Evolutionary conservation across 2,113 vertebrate genomes (phyloP).

Genomic region (Syngnathus floridae): DNA sequence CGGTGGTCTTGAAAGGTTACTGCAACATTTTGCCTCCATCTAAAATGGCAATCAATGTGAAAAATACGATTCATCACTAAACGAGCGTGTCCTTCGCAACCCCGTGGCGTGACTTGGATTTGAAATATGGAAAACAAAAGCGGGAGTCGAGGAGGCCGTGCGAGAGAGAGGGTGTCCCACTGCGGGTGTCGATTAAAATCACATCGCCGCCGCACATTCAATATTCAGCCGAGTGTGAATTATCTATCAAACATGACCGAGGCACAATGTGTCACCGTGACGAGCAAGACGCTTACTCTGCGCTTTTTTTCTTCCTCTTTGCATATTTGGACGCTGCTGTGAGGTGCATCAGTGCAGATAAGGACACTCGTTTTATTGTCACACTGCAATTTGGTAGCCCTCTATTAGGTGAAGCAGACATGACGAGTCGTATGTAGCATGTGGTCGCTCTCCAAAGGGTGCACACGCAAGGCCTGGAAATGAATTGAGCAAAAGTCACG

Average conservation of each 20-base stretch:
- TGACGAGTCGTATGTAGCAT: background rate
- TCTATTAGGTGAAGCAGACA: background rate
- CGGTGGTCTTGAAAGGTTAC: background rate
- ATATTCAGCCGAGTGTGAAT: constrained; percentile 1
- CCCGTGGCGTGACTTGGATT: background rate
- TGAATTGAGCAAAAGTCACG: no score
- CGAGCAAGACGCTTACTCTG: background rate
- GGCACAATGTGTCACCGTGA: background rate
- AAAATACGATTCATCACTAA: background rate
- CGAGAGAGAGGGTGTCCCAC: background rate
- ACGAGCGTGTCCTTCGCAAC: background rate
- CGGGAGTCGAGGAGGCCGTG: background rate
- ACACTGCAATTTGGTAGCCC: background rate
- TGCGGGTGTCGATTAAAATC: constrained; percentile 3
- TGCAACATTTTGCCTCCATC: background rate
- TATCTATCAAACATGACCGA: constrained; percentile 5
- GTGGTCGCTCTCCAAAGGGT: no score
- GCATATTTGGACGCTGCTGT: background rate
- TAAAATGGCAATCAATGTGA: background rate
- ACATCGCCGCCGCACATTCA: constrained; percentile 1
- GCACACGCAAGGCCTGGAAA: no score
- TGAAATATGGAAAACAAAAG: background rate
- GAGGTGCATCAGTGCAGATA: background rate
- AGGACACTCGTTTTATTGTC: background rate
- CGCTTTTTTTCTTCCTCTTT: background rate